Percentiles rank a stretch among this genome's conserved stretches.
Evolutionary conservation across 1,140 invertebrate genomes (phyloP).

Genomic region (Drosophila simulans): DNA sequence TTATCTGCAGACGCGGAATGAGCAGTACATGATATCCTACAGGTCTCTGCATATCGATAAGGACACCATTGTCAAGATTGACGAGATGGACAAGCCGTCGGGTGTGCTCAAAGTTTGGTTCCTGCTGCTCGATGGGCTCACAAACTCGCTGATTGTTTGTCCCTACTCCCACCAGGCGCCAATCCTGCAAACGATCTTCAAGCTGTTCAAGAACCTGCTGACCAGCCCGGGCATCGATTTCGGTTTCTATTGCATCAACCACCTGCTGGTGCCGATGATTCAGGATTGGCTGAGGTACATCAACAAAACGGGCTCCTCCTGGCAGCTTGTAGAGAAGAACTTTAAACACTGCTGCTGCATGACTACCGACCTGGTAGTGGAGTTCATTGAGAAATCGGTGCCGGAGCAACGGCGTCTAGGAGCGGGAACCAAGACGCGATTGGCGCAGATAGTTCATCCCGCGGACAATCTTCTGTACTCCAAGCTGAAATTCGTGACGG

Average conservation of each 20-base stretch:
- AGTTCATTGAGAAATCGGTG: constrained; percentile 87
- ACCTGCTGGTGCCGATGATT: constrained; percentile 94
- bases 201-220: constrained; percentile 91
- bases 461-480: constrained; percentile 79
- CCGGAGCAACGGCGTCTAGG: constrained; percentile 63
- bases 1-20: constrained; percentile 83
- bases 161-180: constrained; percentile 94
- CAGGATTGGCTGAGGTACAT: constrained; percentile 95
- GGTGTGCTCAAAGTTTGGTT: constrained; percentile 96
- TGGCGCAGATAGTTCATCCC: constrained; percentile 78
- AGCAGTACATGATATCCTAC: constrained; percentile 86
- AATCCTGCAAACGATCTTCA: constrained; percentile 94
- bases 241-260: constrained; percentile 95
- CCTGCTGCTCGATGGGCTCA: constrained; percentile 94
- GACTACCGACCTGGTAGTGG: constrained; percentile 95
- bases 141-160: constrained; percentile 92
- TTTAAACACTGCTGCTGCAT: constrained; percentile 97
- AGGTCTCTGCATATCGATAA: constrained; percentile 86
- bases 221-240: constrained; percentile 93
- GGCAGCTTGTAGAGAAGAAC: constrained; percentile 91
- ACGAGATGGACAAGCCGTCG: constrained; percentile 91
- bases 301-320: constrained; percentile 88
- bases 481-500: constrained; percentile 79
- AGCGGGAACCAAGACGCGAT: constrained; percentile 63
- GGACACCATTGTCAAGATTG: constrained; percentile 86